These are phyloP conservation scores for Calyptommatus sinebrachiatus DNA, from an alignment of 2,113 vertebrate genomes.

Conservation along the genomic window DNA sequence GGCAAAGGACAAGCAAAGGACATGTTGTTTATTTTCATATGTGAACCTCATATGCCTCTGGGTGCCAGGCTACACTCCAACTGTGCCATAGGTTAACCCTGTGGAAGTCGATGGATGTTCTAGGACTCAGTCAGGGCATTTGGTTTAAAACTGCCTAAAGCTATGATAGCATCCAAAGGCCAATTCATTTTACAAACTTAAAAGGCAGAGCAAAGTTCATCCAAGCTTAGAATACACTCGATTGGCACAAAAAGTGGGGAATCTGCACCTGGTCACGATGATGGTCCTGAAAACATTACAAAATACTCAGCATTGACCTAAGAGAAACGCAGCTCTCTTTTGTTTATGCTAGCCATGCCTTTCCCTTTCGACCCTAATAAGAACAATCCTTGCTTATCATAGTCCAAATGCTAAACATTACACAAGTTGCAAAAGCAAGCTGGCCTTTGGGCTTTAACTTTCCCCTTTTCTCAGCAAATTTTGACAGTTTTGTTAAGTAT, in stretches of 20 bases:
- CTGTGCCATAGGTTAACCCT: background rate
- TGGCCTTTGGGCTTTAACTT: conserved; percentile 1
- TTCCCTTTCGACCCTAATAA: background rate
- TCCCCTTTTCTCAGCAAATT: background rate
- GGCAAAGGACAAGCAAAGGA: background rate
- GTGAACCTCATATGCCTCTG: background rate
- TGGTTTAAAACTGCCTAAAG: background rate
- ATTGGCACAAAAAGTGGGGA: background rate
- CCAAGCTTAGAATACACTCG: conserved; percentile 12
- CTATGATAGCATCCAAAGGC: conserved; percentile 36
- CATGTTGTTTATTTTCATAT: background rate
- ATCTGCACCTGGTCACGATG: background rate
- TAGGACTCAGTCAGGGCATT: background rate
- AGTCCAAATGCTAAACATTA: conserved; percentile 11
- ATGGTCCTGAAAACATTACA: rapidly evolving
- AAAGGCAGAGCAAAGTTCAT: conserved; percentile 58
- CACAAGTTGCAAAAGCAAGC: background rate
- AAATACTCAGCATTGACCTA: rapidly evolving
- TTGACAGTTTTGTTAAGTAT: background rate
- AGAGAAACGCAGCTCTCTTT: background rate
- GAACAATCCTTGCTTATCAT: conserved; percentile 8
- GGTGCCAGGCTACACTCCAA: conserved; percentile 2
- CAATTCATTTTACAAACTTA: background rate
- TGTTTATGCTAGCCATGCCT: background rate
- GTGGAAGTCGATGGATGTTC: background rate